Conservation (phyloP, 1,140 invertebrate genomes). For the Liolophura sinensis region DNA sequence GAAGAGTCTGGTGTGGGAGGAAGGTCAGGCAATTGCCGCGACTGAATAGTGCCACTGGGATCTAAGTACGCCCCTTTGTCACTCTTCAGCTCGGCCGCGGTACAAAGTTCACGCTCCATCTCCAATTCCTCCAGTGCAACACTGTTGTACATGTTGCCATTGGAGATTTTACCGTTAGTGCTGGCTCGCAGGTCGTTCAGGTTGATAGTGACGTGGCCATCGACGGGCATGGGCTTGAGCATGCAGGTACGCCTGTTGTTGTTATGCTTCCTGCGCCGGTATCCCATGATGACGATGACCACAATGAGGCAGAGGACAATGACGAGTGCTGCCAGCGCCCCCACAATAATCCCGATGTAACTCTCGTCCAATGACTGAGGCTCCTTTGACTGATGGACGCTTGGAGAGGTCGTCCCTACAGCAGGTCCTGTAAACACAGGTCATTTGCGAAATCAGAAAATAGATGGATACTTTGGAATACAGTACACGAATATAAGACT, state of each 20-base stretch:
- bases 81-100: conserved; percentile 39
- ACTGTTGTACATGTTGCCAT: conserved; percentile 64
- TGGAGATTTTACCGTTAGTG: conserved; percentile 57
- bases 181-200: conserved; percentile 46
- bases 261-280: conserved; percentile 75
- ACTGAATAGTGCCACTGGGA: conserved; percentile 63
- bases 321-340: conserved; percentile 75
- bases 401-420: neutral
- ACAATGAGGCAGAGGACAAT: conserved; percentile 75
- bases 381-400: conserved; percentile 22
- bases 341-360: conserved; percentile 81
- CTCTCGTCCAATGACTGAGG: conserved; percentile 61
- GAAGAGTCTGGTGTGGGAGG: conserved; percentile 32
- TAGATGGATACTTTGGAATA: no score
- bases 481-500: no score
- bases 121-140: conserved; percentile 61
- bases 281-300: conserved; percentile 72
- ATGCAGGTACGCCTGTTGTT: conserved; percentile 64
- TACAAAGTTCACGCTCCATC: conserved; percentile 50
- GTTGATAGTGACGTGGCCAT: conserved; percentile 51
- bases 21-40: conserved; percentile 46
- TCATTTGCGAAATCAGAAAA: no score
- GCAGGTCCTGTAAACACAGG: no score
- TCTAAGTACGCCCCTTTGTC: conserved; percentile 67
- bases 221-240: conserved; percentile 39